phyloP scores from a whole-genome alignment of 2,888 invertebrate species.

The Boloria selene region DNA sequence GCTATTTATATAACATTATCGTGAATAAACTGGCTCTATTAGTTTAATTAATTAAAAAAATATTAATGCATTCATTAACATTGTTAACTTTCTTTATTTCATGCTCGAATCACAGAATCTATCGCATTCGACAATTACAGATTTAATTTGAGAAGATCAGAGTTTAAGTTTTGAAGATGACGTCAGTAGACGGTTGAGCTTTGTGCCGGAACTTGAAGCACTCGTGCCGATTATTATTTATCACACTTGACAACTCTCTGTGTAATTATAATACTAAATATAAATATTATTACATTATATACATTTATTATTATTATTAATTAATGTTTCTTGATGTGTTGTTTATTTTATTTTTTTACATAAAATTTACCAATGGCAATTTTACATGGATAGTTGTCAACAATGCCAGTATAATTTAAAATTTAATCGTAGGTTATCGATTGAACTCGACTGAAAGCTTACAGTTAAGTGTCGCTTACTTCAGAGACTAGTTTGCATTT shows the following conservation, averaged over 20 bases:
- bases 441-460: constrained; percentile 44
- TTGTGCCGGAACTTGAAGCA: constrained; percentile 11
- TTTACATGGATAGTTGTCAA: constrained; percentile 19
- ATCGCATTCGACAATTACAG: constrained; percentile 25
- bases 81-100: constrained; percentile 22
- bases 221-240: constrained; percentile 1
- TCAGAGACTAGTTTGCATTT: constrained; percentile 44
- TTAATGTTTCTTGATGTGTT: no score
- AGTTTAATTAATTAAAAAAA: background rate
- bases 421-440: constrained; percentile 37
- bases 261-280: constrained; percentile 13
- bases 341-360: background rate
- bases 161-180: constrained; percentile 19
- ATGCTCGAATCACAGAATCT: constrained; percentile 27
- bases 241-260: background rate
- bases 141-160: constrained; percentile 26
- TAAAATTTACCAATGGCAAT: constrained; percentile 6
- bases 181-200: background rate
- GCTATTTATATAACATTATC: constrained; percentile 6
- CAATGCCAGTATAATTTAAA: constrained; percentile 40
- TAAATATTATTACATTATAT: constrained; percentile 9
- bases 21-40: constrained; percentile 7
- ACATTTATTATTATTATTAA: no score
- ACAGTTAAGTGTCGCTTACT: constrained; percentile 40
- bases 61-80: constrained; percentile 1